Evolutionary conservation across 2,888 invertebrate genomes (phyloP).

Genomic region (Drosophila bunnanda): DNA sequence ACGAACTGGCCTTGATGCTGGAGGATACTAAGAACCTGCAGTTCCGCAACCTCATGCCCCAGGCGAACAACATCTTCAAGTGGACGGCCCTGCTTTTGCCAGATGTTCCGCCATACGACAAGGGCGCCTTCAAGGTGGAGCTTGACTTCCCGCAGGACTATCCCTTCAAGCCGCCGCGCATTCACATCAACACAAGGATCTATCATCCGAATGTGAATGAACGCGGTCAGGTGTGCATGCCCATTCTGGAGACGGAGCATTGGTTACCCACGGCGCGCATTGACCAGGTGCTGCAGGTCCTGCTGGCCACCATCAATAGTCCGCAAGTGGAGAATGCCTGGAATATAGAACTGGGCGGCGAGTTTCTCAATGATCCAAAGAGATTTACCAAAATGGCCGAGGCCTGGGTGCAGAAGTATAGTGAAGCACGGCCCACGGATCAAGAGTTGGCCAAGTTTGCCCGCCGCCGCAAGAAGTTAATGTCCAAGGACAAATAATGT

Average conservation of each 20-base stretch:
- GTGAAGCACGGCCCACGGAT: conserved; percentile 96
- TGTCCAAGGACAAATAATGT: conserved; percentile 1
- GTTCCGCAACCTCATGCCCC: conserved; percentile 96
- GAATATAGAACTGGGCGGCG: conserved; percentile 97
- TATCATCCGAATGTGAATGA: conserved; percentile 99
- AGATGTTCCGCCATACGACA: conserved; percentile 98
- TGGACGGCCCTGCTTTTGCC: conserved; percentile 98
- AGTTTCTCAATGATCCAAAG: conserved; percentile 97
- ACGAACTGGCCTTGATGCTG: conserved; percentile 96
- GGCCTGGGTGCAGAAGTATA: conserved; percentile 98
- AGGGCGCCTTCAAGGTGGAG: conserved; percentile 98
- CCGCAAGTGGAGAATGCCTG: conserved; percentile 99
- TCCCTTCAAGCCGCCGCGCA: conserved; percentile 99
- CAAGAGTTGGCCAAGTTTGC: conserved; percentile 58
- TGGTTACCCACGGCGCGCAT: conserved; percentile 99
- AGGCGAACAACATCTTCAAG: conserved; percentile 95
- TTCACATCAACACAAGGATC: conserved; percentile 99
- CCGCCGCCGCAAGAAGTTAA: conserved; percentile 32
- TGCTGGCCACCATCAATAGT: conserved; percentile 97
- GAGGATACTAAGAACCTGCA: conserved; percentile 91
- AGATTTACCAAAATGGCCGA: conserved; percentile 99
- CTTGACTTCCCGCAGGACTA: conserved; percentile 99
- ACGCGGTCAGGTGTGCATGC: conserved; percentile 98
- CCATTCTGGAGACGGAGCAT: conserved; percentile 98
- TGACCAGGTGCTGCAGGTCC: conserved; percentile 98